Conservation (phyloP, 2,797 vertebrate genomes). For the Paratrypauchen microcephalus region DNA sequence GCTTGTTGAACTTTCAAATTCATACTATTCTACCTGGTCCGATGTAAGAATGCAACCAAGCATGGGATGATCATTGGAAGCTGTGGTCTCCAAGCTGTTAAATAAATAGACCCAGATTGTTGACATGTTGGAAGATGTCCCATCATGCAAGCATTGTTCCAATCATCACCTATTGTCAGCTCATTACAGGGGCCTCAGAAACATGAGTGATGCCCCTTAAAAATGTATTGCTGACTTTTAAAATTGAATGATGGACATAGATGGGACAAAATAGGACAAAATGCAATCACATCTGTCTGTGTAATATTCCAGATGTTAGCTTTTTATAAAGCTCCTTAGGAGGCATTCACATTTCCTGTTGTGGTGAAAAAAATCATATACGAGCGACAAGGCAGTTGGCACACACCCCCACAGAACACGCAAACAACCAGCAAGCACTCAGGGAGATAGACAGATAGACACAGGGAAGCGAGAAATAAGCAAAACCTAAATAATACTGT, state of each 20-base stretch:
- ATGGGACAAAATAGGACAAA: constrained; percentile 8
- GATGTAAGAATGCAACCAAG: constrained; percentile 2
- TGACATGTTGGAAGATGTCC: constrained; percentile 12
- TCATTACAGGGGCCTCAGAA: constrained; percentile 3
- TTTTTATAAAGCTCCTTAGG: constrained; percentile 20
- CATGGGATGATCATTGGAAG: not conserved
- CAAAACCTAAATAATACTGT: constrained; percentile 54
- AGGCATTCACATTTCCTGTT: constrained; percentile 34
- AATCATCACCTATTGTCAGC: constrained; percentile 16
- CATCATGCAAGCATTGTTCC: constrained; percentile 3
- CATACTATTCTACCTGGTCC: not conserved
- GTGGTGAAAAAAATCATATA: constrained; percentile 33
- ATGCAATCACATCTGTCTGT: constrained; percentile 17
- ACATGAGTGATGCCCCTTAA: not conserved
- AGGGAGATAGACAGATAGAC: constrained; percentile 36
- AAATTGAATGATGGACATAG: not conserved
- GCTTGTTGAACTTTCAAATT: constrained; percentile 9
- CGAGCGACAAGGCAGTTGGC: constrained; percentile 17
- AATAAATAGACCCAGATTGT: constrained; percentile 12
- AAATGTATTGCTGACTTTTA: constrained; percentile 7
- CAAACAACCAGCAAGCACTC: constrained; percentile 17
- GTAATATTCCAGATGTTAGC: constrained; percentile 28
- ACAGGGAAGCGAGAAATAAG: constrained; percentile 55
- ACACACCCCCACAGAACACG: constrained; percentile 19
- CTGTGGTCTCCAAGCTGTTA: not conserved